Evolutionary conservation across 2,113 vertebrate species (phyloP).

Genomic region (Amphilophus citrinellus): DNA sequence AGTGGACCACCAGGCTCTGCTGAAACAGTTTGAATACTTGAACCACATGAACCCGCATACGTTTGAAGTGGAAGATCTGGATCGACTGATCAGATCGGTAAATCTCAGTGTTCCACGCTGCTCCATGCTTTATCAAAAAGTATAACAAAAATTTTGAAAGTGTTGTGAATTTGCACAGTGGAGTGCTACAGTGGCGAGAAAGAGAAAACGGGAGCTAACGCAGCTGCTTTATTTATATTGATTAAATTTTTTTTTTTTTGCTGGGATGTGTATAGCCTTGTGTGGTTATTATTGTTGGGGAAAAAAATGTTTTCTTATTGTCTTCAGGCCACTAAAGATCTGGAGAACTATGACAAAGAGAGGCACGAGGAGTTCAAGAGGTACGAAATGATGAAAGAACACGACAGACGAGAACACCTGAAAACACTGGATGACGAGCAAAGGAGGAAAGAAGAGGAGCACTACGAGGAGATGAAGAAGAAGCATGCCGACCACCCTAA

Average conservation of each 20-base stretch:
- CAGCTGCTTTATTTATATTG: not conserved
- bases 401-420: constrained; percentile 92
- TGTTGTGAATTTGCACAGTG: not conserved
- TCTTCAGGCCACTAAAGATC: constrained; percentile 90
- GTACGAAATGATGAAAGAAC: constrained; percentile 98
- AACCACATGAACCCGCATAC: constrained; percentile 97
- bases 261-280: not conserved
- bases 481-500: constrained; percentile 96
- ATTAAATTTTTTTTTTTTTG: not conserved
- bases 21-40: constrained; percentile 97
- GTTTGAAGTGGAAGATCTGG: constrained; percentile 95
- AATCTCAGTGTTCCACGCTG: constrained; percentile 47
- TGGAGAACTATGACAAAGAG: constrained; percentile 96
- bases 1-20: constrained; percentile 91
- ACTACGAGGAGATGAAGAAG: constrained; percentile 95
- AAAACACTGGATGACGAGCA: constrained; percentile 92
- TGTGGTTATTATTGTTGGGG: not conserved
- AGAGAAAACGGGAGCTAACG: not conserved
- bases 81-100: constrained; percentile 96
- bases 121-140: not conserved
- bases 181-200: not conserved
- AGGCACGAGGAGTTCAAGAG: constrained; percentile 96
- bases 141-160: not conserved
- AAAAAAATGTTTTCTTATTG: not conserved
- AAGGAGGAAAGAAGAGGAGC: constrained; percentile 89